Percentiles rank a stretch among this genome's conserved stretches.
Evolutionary conservation across 2,113 vertebrate genomes (phyloP).

Genomic region (Corythornis madagascariensis): DNA sequence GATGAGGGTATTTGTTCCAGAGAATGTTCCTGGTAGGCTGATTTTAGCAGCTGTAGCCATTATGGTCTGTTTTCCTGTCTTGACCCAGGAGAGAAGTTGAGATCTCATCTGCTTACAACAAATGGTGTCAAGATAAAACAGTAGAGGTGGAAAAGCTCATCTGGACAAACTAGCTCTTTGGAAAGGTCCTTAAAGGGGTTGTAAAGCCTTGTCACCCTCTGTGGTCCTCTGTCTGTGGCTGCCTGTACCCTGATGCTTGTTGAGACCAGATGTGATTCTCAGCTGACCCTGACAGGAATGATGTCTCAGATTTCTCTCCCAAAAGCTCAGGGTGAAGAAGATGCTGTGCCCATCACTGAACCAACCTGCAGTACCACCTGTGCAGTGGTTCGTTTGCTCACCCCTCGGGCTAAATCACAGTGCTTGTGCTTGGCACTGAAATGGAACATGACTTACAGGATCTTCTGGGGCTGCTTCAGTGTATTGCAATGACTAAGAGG

Average conservation of each 20-base stretch:
- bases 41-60: not conserved
- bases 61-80: not conserved
- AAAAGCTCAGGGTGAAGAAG: not conserved
- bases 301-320: not conserved
- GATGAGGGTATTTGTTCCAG: not conserved
- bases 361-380: not conserved
- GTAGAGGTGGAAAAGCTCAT: not conserved
- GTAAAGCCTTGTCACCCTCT: fast-evolving
- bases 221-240: not conserved
- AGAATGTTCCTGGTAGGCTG: fast-evolving
- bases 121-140: not conserved
- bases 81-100: not conserved
- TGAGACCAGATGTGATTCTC: fast-evolving
- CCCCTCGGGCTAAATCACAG: not conserved
- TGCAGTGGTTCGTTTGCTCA: fast-evolving
- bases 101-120: not conserved
- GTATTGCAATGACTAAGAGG: fast-evolving
- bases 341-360: not conserved
- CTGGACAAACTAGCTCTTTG: not conserved
- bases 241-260: fast-evolving
- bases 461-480: not conserved
- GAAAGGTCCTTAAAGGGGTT: not conserved
- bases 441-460: fast-evolving
- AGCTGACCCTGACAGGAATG: fast-evolving
- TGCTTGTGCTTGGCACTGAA: not conserved